Evolutionary conservation across 2,797 vertebrate genomes (phyloP).

Genomic region (Glyptemys insculpta): DNA sequence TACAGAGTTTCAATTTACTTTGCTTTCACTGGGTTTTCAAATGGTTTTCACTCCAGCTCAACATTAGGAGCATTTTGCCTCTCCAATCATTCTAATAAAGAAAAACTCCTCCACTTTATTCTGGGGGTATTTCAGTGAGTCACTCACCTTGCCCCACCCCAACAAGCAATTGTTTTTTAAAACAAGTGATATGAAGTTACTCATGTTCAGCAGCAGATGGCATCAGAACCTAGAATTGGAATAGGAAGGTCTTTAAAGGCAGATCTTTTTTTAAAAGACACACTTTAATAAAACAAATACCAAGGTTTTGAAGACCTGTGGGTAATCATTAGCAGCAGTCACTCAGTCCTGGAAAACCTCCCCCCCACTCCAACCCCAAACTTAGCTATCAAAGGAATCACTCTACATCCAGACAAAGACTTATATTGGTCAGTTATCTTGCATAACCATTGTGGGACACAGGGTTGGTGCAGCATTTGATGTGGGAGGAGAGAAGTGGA

Average conservation of each 20-base stretch:
- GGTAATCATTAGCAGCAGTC: neutral
- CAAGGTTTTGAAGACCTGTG: neutral
- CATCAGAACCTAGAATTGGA: neutral
- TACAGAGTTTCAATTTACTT: neutral
- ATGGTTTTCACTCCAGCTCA: neutral
- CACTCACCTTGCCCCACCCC: neutral
- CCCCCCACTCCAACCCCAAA: neutral
- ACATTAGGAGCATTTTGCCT: neutral
- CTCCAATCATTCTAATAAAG: neutral
- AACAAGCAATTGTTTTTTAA: neutral
- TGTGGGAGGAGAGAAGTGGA: too few species aligned
- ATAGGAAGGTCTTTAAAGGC: neutral
- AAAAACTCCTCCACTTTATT: neutral
- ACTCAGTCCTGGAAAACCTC: neutral
- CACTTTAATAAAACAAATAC: accelerated
- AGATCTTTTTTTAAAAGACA: neutral
- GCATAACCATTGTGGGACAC: neutral
- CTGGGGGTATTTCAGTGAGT: accelerated
- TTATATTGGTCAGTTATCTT: neutral
- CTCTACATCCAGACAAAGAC: neutral
- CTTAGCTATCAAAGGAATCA: neutral
- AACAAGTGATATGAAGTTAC: neutral
- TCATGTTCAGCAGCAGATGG: conserved; percentile 46
- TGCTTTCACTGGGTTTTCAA: neutral
- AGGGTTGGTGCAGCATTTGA: too few species aligned